Conservation (phyloP, 2,113 vertebrate genomes). For the Larimichthys crocea region DNA sequence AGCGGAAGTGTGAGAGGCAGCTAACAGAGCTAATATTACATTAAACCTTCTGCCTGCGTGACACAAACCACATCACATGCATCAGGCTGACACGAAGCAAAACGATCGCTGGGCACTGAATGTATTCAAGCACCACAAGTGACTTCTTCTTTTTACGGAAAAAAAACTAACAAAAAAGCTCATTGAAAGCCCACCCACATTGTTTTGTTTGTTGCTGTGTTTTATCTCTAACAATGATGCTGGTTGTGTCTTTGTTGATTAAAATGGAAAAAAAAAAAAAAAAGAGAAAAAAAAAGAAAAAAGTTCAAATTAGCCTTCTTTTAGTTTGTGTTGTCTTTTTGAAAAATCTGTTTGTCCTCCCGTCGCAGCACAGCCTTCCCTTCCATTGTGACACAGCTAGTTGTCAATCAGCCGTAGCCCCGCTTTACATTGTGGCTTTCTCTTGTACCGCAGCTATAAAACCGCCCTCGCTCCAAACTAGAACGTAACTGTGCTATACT, state of each 20-base stretch:
- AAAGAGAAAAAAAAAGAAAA: slow-evolving; percentile 13
- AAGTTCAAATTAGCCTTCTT: slow-evolving; percentile 42
- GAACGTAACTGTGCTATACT: slow-evolving; percentile 65
- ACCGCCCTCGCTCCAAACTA: slow-evolving; percentile 46
- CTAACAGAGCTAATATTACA: slow-evolving; percentile 61
- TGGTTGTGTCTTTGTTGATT: slow-evolving; percentile 55
- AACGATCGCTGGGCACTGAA: slow-evolving; percentile 72
- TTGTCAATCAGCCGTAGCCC: slow-evolving; percentile 22
- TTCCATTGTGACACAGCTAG: slow-evolving; percentile 33
- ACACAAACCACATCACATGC: slow-evolving; percentile 63
- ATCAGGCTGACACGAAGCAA: slow-evolving; percentile 42
- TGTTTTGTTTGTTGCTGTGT: slow-evolving; percentile 50
- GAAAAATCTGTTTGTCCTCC: slow-evolving; percentile 44
- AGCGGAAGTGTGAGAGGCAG: slow-evolving; percentile 56
- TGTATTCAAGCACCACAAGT: slow-evolving; percentile 83
- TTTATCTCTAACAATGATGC: slow-evolving; percentile 48
- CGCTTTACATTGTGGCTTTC: slow-evolving; percentile 40
- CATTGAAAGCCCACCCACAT: slow-evolving; percentile 50
- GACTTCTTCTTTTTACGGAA: slow-evolving; percentile 72
- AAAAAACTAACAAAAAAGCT: slow-evolving; percentile 27
- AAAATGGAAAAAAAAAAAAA: slow-evolving; percentile 19
- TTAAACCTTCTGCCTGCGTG: slow-evolving; percentile 56
- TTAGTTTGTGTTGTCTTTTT: slow-evolving; percentile 59
- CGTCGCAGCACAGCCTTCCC: slow-evolving; percentile 31
- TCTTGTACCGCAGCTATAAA: slow-evolving; percentile 46